These are phyloP conservation scores for Polydrusus tereticollis DNA, from an alignment of 2,888 invertebrate species.

Conservation along the genomic window DNA sequence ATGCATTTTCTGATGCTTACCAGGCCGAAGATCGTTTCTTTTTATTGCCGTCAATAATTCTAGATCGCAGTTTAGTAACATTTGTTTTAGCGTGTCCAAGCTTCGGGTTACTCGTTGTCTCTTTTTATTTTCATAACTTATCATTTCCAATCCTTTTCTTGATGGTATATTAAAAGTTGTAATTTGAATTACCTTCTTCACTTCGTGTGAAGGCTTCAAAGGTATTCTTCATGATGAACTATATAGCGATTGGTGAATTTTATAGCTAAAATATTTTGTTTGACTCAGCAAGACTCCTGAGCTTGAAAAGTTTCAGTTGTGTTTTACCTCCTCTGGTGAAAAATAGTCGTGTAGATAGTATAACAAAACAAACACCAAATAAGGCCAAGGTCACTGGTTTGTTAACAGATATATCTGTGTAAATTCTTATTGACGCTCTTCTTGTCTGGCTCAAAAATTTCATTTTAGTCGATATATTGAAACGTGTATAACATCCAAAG, in stretches of 20 bases:
- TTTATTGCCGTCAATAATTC: conserved; percentile 35
- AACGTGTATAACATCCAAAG: too few species aligned
- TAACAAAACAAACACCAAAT: too few species aligned
- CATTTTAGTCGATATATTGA: too few species aligned
- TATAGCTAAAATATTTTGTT: conserved; percentile 16
- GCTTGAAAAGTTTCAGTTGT: conserved; percentile 15
- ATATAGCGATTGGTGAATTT: not conserved
- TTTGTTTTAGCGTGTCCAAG: conserved; percentile 40
- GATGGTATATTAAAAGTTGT: not conserved
- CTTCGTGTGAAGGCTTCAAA: conserved; percentile 22
- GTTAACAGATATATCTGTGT: too few species aligned
- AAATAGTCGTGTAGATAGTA: too few species aligned
- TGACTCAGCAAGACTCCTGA: conserved; percentile 25
- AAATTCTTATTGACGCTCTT: too few species aligned
- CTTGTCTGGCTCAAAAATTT: too few species aligned
- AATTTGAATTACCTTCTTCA: conserved; percentile 22
- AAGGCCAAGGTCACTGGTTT: too few species aligned
- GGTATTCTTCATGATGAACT: conserved; percentile 5
- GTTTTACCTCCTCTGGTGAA: too few species aligned
- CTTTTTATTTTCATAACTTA: conserved; percentile 7
- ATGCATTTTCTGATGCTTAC: conserved; percentile 35
- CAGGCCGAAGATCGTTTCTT: conserved; percentile 39
- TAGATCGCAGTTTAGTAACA: conserved; percentile 45
- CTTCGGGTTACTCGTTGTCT: conserved; percentile 26
- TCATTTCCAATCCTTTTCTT: not conserved